Evolutionary conservation across 2,888 invertebrate species (phyloP).

Genomic region (Microctonus aethiopoides): DNA sequence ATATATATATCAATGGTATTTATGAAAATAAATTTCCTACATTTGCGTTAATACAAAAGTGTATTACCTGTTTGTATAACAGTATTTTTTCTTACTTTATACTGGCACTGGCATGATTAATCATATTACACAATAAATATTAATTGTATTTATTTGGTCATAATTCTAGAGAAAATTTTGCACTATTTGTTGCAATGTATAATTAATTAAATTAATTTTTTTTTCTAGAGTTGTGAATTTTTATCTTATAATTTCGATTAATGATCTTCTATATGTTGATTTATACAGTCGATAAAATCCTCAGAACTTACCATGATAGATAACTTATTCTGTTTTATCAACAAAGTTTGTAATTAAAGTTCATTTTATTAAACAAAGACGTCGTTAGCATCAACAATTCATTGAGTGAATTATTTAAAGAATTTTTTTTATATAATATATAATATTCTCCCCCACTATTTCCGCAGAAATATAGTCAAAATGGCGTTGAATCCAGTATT

Average conservation of each 20-base stretch:
- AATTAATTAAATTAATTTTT: too few relatives aligned
- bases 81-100: too few relatives aligned
- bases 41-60: not conserved
- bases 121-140: too few relatives aligned
- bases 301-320: too few relatives aligned
- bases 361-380: not conserved
- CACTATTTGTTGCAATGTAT: too few relatives aligned
- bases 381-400: not conserved
- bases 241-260: not conserved
- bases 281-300: not conserved
- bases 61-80: too few relatives aligned
- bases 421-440: not conserved
- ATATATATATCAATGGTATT: not conserved
- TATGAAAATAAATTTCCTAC: not conserved
- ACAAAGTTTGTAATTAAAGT: not conserved
- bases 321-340: not conserved
- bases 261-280: too few relatives aligned
- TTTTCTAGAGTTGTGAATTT: too few relatives aligned
- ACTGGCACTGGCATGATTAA: too few relatives aligned
- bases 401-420: not conserved
- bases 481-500: constrained; percentile 44
- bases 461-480: constrained; percentile 22
- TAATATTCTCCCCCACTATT: not conserved
- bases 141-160: too few relatives aligned
- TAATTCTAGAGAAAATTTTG: too few relatives aligned